Percentiles rank a stretch among this genome's conserved stretches.
phyloP scores from a whole-genome alignment of 2,113 vertebrate genomes.

The Vireo altiloquus region DNA sequence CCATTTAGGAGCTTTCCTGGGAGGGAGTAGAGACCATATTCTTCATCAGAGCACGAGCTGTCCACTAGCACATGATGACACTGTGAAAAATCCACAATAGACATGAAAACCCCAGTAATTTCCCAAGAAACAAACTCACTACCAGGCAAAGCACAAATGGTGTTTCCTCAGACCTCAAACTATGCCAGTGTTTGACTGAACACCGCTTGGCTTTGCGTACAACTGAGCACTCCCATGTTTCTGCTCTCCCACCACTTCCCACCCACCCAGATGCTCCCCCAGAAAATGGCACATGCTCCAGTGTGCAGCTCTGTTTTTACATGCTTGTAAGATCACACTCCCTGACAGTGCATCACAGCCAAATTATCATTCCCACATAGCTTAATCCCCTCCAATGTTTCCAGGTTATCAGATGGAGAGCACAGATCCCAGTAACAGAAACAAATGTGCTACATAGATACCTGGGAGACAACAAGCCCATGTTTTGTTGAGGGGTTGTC shows the following conservation, averaged over 20 bases:
- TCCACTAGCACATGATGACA: background rate
- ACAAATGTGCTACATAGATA: background rate
- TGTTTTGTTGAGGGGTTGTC: background rate
- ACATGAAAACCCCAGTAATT: background rate
- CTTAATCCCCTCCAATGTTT: background rate
- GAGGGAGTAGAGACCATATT: background rate
- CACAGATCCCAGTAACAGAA: background rate
- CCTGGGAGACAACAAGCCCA: background rate
- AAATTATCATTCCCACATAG: background rate
- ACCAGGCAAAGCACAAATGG: background rate
- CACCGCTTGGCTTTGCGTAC: fast-evolving
- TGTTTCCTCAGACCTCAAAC: background rate
- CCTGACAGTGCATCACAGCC: background rate
- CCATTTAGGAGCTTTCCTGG: background rate
- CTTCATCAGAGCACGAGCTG: background rate
- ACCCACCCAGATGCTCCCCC: too few relatives aligned
- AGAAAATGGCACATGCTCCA: background rate
- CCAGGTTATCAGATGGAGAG: conserved; percentile 58
- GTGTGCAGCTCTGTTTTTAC: background rate
- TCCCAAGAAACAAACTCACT: background rate
- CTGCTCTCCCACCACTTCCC: background rate
- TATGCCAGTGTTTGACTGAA: background rate
- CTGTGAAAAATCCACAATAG: background rate
- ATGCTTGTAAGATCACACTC: background rate
- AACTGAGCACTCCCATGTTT: background rate